phyloP scores from a whole-genome alignment of 2,113 vertebrate species.

The Anhinga rufa region DNA sequence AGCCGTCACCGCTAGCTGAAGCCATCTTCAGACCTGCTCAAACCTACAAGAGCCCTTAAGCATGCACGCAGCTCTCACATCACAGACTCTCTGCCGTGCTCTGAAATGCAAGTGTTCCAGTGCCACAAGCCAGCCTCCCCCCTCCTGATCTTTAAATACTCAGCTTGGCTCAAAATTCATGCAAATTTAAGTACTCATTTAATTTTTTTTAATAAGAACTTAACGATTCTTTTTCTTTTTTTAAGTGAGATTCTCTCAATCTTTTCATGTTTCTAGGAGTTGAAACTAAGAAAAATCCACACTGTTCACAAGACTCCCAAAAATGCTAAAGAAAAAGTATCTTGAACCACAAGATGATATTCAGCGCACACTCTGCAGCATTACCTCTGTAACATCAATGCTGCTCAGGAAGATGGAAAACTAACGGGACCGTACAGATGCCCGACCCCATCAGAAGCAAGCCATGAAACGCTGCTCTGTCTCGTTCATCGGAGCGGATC shows the following conservation, averaged over 20 bases:
- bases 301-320: neutral
- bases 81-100: neutral
- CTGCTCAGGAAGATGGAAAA: neutral
- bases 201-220: neutral
- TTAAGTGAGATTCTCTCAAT: neutral
- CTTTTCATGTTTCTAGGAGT: neutral
- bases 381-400: accelerated
- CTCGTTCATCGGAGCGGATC: neutral
- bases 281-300: neutral
- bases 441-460: neutral
- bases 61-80: neutral
- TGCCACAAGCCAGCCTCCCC: neutral
- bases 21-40: neutral
- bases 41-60: neutral
- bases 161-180: neutral
- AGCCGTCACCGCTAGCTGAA: neutral
- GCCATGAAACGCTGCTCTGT: neutral
- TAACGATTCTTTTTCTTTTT: neutral
- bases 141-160: neutral
- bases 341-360: neutral
- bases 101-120: neutral
- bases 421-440: accelerated
- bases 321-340: neutral
- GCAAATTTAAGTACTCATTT: neutral
- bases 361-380: accelerated